A percentile compares a stretch with the other conserved stretches of the same genome.
Evolutionary conservation across 2,888 invertebrate species (phyloP).

Genomic region (Megaustenia siamemsis): DNA sequence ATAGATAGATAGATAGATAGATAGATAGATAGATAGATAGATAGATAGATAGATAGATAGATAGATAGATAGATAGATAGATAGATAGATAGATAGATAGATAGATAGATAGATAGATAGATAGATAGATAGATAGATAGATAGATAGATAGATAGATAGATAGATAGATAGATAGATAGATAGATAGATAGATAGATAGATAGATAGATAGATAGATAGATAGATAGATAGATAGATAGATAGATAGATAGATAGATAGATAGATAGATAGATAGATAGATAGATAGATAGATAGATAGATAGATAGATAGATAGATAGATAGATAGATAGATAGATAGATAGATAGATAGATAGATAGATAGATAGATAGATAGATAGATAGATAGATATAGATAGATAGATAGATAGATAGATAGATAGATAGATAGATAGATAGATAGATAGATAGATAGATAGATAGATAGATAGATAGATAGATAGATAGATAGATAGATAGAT

Average conservation of each 20-base stretch:
- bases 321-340: neutral
- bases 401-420: neutral
- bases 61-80: constrained; percentile 22
- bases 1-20: constrained; percentile 4
- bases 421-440: constrained; percentile 11
- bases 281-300: neutral
- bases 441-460: constrained; percentile 27
- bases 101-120: neutral
- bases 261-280: constrained; percentile 27
- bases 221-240: neutral
- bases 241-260: neutral
- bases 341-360: neutral
- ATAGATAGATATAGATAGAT: too few species aligned
- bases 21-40: neutral
- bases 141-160: neutral
- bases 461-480: constrained; percentile 27
- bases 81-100: constrained; percentile 16
- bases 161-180: constrained; percentile 27
- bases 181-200: constrained; percentile 27
- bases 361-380: neutral
- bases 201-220: constrained; percentile 27
- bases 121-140: neutral
- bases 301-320: neutral
- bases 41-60: neutral
- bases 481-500: constrained; percentile 27